These are phyloP conservation scores for Dendrocopos noguchii DNA, from an alignment of 2,113 vertebrate species.

Conservation along the genomic window DNA sequence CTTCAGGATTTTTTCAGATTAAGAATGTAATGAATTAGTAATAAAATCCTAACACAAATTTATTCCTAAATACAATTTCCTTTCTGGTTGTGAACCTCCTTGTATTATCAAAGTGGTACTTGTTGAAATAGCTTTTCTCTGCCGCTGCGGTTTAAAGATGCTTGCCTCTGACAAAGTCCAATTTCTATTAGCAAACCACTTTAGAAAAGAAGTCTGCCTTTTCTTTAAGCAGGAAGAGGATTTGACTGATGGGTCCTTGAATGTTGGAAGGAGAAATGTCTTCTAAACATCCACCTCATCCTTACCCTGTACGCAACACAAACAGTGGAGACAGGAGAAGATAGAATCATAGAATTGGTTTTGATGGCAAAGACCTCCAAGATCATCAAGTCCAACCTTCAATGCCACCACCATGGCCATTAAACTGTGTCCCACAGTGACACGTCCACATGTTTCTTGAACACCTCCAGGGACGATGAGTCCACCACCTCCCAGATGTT, in stretches of 20 bases:
- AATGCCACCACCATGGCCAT: too few species aligned
- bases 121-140: conserved; percentile 3
- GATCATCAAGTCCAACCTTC: too few species aligned
- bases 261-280: rapidly evolving
- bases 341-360: too few species aligned
- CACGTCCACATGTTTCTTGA: too few species aligned
- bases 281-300: neutral
- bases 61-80: conserved; percentile 64
- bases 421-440: too few species aligned
- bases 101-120: conserved; percentile 14
- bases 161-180: neutral
- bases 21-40: conserved; percentile 73
- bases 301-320: neutral
- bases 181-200: neutral
- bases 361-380: too few species aligned
- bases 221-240: neutral
- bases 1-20: conserved; percentile 73
- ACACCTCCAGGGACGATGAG: too few species aligned
- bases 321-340: neutral
- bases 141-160: neutral
- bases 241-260: neutral
- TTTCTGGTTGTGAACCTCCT: conserved; percentile 48
- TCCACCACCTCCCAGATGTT: neutral
- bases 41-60: conserved; percentile 67
- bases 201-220: neutral